Base-by-base conservation (phyloP, 2,797 vertebrate species). In the Scarus forsteni region DNA sequence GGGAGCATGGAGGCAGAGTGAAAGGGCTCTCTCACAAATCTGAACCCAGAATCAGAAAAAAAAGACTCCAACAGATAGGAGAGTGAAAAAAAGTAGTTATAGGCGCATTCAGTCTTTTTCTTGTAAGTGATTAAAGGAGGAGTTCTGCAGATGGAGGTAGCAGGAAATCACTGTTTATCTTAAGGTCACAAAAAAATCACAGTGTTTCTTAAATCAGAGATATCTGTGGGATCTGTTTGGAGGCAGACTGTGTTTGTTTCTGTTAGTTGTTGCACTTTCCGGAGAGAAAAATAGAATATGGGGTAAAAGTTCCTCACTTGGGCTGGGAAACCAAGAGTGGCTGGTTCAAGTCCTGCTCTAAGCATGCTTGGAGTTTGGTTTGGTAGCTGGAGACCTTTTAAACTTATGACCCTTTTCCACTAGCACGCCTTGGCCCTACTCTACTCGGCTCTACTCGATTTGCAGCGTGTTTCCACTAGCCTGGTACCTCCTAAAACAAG, bases 1-100 rank as follows among this genome's bases (percentile, higher is more conserved):
- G n/a, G 34, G 51, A 50, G 56, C 3, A 16, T 56, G 14, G 35
- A 46, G 34, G 35, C 27, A 67, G 8, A 44, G 19, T 60, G n/a
- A 60, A 70, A 77, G 15, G 58, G 27, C 9, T 68, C 43, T 66
- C 42, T 64, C 19, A 72, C 16, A 63, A 51, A 60, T 73, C 38
- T 79, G 72, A 80, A 11, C 44, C 1, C 7, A 10, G 8, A 61
- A 34, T 73, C 43, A 73, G n/a, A 52, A 10, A 49, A 39, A 10
- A 49, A 39, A 59, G 27, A 10, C 18, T 12, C 3, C 10, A 8
- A 69, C 40, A 15, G 36, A 55, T 60, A 43, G 13, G 35, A 42
- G 15, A 34, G 13, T 44, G 16, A 49, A 77, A 48, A n/a, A 34
- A 63, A 42, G 10, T 39, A 10, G 53, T 35, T 60, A 39, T 40